Percentiles rank a stretch among this genome's conserved stretches.
These are phyloP conservation scores for Poeciliopsis retropinna DNA, from an alignment of 2,113 vertebrate species.

Conservation along the genomic window DNA sequence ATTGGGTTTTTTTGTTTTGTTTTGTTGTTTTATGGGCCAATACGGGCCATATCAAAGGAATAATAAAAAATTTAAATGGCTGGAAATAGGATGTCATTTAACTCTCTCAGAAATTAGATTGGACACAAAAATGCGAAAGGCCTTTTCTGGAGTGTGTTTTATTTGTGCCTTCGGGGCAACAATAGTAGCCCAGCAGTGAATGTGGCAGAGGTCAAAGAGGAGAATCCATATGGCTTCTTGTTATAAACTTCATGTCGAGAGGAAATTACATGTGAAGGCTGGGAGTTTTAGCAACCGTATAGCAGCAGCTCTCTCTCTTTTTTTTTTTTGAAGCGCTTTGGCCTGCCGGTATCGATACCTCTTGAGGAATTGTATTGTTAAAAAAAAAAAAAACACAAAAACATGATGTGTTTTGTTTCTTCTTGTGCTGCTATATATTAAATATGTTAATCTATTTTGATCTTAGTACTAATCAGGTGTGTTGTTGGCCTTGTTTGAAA, in stretches of 20 bases:
- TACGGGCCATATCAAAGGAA: not conserved
- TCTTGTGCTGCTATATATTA: too few species aligned
- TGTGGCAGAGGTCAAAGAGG: not conserved
- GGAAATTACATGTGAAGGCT: not conserved
- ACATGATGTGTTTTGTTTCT: too few species aligned
- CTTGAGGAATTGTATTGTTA: not conserved
- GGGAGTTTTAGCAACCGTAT: not conserved
- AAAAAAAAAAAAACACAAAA: not conserved
- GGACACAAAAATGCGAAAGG: not conserved
- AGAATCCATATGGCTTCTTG: not conserved
- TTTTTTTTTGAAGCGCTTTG: not conserved
- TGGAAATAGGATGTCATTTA: not conserved
- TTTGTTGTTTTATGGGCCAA: not conserved
- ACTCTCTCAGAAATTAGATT: not conserved
- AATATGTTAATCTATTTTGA: too few species aligned
- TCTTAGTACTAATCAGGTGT: too few species aligned
- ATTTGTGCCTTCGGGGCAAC: not conserved
- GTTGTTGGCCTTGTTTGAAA: too few species aligned
- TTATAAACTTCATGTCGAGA: not conserved
- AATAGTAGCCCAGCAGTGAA: not conserved
- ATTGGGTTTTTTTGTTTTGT: too few species aligned
- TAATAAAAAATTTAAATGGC: not conserved
- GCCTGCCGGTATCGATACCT: not conserved
- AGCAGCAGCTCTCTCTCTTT: not conserved
- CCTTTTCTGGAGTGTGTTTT: not conserved